phyloP scores from a whole-genome alignment of 2,113 vertebrate species.

The Scolopax mira region DNA sequence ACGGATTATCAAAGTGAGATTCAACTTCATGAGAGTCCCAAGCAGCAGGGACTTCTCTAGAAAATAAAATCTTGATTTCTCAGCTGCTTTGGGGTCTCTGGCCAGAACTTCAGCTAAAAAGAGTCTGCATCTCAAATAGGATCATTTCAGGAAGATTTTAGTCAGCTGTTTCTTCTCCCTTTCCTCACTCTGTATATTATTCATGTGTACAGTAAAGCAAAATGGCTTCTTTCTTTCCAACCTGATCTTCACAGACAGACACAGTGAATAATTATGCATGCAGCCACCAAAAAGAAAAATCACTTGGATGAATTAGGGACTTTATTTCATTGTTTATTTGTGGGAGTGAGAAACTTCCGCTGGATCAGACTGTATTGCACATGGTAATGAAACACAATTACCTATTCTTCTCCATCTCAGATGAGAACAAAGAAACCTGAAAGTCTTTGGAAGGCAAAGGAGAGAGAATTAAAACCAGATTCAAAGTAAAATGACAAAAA shows the following conservation, averaged over 20 bases:
- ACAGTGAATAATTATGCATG: background rate
- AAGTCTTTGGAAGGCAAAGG: background rate
- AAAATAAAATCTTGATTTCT: background rate
- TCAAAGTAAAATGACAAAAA: background rate
- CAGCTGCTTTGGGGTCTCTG: background rate
- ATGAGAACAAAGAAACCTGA: constrained; percentile 34
- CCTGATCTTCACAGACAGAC: background rate
- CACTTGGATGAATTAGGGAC: constrained; percentile 3
- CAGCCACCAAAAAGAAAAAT: background rate
- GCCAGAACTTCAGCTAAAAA: background rate
- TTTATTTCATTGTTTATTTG: constrained; percentile 43
- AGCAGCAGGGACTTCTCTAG: background rate
- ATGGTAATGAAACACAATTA: constrained; percentile 28
- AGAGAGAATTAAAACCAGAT: constrained; percentile 15
- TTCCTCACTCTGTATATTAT: background rate
- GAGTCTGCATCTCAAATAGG: background rate
- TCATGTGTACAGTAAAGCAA: background rate
- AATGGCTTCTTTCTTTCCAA: background rate
- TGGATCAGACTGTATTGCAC: background rate
- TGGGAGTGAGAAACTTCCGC: background rate
- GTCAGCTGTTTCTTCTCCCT: background rate
- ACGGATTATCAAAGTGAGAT: background rate
- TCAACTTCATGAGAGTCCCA: background rate
- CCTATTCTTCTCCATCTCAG: background rate
- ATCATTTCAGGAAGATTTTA: background rate